Conservation (phyloP, 2,797 vertebrate genomes). For the Leptoclinus maculatus region DNA sequence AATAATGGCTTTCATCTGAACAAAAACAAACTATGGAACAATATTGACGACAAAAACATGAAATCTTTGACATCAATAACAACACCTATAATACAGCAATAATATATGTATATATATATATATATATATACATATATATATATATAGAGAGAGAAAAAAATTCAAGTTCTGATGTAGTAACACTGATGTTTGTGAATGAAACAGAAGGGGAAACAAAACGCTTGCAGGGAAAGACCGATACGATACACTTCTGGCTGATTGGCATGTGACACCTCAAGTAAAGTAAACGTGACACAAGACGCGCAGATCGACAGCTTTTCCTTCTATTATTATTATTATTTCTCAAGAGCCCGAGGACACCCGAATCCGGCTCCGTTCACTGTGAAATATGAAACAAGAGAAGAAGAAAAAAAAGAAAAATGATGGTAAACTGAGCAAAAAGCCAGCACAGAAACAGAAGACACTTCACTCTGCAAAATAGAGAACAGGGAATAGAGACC, state of each 20-base stretch:
- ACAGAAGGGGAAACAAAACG: constrained; percentile 18
- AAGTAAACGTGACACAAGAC: constrained; percentile 12
- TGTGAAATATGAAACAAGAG: constrained; percentile 12
- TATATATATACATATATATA: constrained; percentile 36
- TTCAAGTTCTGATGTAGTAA: constrained; percentile 87
- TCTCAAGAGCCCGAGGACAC: constrained; percentile 8
- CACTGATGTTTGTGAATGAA: constrained; percentile 84
- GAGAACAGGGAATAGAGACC: constrained; percentile 34
- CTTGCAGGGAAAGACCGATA: constrained; percentile 56
- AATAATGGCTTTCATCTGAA: constrained; percentile 66
- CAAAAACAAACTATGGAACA: constrained; percentile 78
- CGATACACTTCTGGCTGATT: constrained; percentile 49
- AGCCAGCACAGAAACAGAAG: constrained; percentile 52
- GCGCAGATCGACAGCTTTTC: constrained; percentile 25
- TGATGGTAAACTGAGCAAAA: neutral
- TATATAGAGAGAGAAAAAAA: constrained; percentile 38
- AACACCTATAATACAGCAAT: constrained; percentile 69
- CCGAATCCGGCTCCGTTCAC: constrained; percentile 31
- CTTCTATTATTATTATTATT: constrained; percentile 27
- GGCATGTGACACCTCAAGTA: constrained; percentile 37
- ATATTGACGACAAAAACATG: constrained; percentile 75
- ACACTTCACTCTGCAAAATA: constrained; percentile 66
- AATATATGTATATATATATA: constrained; percentile 37
- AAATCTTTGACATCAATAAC: constrained; percentile 62
- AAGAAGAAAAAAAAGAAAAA: neutral